phyloP scores from a whole-genome alignment of 2,888 invertebrate genomes.

The Cenopis cana region DNA sequence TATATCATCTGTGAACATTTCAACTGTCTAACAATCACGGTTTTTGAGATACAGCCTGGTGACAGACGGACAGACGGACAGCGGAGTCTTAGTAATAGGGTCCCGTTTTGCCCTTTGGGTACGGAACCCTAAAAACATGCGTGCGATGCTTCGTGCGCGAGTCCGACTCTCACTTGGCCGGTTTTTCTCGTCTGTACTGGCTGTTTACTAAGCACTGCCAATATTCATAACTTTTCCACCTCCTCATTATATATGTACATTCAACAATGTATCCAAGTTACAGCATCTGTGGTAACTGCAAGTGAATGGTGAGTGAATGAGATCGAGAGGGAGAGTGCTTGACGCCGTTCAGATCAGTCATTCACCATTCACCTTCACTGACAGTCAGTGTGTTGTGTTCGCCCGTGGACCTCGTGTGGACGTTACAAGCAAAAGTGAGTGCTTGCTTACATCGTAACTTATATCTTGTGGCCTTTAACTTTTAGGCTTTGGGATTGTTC shows the following conservation, averaged over 20 bases:
- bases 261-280: not conserved
- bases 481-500: not conserved
- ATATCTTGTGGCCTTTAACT: conserved; percentile 12
- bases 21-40: too few species aligned
- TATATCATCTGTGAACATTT: too few species aligned
- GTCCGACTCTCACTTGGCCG: too few species aligned
- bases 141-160: too few species aligned
- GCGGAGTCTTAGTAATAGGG: too few species aligned
- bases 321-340: conserved; percentile 20
- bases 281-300: conserved; percentile 25
- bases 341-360: conserved; percentile 1
- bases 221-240: too few species aligned
- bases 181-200: too few species aligned
- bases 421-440: conserved; percentile 4
- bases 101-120: too few species aligned
- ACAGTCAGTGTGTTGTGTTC: conserved; percentile 27
- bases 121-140: too few species aligned
- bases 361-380: conserved; percentile 25
- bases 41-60: too few species aligned
- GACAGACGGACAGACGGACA: too few species aligned
- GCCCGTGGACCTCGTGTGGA: conserved; percentile 22
- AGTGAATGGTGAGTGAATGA: conserved; percentile 35
- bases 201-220: too few species aligned
- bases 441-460: conserved; percentile 10
- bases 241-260: not conserved